Evolutionary conservation across 2,797 vertebrate species (phyloP), one percentile per base, ranked within the genome.

Genomic region (Gymnopithys bicolor): DNA sequence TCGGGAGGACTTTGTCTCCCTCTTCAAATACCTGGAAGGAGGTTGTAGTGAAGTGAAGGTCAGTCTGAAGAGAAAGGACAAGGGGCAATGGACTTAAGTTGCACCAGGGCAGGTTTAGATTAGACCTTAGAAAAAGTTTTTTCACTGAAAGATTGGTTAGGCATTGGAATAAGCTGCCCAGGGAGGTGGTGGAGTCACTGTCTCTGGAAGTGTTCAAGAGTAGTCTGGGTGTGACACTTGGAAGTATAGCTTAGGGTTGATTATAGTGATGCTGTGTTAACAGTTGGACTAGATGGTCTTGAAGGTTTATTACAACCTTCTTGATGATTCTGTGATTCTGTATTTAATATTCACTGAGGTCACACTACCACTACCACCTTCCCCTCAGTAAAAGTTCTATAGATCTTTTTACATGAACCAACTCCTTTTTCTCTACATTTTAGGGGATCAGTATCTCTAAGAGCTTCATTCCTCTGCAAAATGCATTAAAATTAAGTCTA

Each of bases 21-120:
- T 49, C 19, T 56, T 19, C 8, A 46, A 19, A 17, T 30, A 33
- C 13, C n/a, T 30, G 51, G 60, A 60, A 69, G 21, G 8, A 35
- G 7, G 2, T 2, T 7, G 3, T 9, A 45, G 12, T 22, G 19
- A 59, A 13, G 12, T 52, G n/a, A 15, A 8, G 4, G 4, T 16
- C 4, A 1, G 18, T 33, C 49, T 60, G 33, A 41, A 46, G 11
- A 21, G 51, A 41, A 52, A 81, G 5, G 2, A 12, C 10, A 60
- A 35, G 7, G 13, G 12, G 14, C 43, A 63, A 30, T 7, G 13
- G n/a, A 6, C 11, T 51, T 30, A 63, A 56, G 35, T 28, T 69
- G 16, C 3, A 62, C 16, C 3, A 45, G 19, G 4, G 27, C 23
- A 28, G 4, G 16, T 69, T 81, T 63, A n/a, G 5, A 25, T 63